Evolutionary conservation across 1,140 invertebrate genomes (phyloP), one percentile per base, ranked within the genome.

Genomic region (Drosophila rhopaloa): DNA sequence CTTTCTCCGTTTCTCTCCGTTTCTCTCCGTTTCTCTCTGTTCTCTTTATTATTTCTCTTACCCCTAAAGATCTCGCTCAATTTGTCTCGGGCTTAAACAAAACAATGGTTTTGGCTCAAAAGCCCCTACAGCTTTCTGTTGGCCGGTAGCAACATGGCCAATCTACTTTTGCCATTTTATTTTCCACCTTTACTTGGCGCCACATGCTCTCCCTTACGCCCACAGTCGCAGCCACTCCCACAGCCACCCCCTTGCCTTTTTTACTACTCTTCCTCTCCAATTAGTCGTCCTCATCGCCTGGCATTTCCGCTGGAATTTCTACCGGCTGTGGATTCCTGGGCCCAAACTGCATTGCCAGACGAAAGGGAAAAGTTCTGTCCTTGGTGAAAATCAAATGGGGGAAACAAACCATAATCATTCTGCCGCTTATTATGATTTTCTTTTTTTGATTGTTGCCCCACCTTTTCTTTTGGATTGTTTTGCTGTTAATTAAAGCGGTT

Each of bases 241-340:
- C 10, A 13, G 4, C 37, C 37, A 38, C 37, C 37, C 10, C 10
- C 37, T 13, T 13, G 0, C 37, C 8, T 1, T 14, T 32, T 24
- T 43, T 19, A 32, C 8, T 32, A 65, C 24, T 53, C 47, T 53
- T 43, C 48, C 59, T 55, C 48, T 58, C 56, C 82, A 86, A 86
- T 86, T 86, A 86, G 84, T 59, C 76, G 58, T 43, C 57, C 44
- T 66, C 56, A 73, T 66, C 72, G 75, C 47, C 82, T 73, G 83
- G 79, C 76, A 86, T 88, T 86, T 86, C 83, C 83, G 79, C 46
- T 86, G 79, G 72, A 58, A 76, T 76, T 76, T 58, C 61, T 24
- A 47, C 59, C 24, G 44, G 41, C 44, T 24, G 32, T n/a, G 43
- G 37, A 29, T 40, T 46, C 13, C 41, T 63, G 38, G 27, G 40